Percentiles rank a stretch among this genome's conserved stretches.
These are phyloP conservation scores for Acanthochromis polyacanthus DNA, from an alignment of 2,113 vertebrate species.

Conservation along the genomic window DNA sequence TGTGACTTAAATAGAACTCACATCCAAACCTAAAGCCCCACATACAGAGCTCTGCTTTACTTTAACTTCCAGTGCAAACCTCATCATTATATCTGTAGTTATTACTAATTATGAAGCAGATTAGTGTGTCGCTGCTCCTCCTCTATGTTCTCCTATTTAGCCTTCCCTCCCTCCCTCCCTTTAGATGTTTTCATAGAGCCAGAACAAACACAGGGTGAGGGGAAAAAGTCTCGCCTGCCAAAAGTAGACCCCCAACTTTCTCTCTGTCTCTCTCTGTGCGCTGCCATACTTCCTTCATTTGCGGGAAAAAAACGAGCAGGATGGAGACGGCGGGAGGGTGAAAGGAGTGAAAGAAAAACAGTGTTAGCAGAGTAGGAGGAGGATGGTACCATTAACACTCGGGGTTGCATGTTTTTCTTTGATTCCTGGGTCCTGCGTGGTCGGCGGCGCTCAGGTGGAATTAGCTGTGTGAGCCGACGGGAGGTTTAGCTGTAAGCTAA, in stretches of 20 bases:
- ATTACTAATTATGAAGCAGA: slow-evolving; percentile 66
- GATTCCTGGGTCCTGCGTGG: slow-evolving; percentile 38
- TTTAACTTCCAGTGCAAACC: slow-evolving; percentile 4
- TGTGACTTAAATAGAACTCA: not conserved
- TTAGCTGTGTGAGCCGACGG: slow-evolving; percentile 48
- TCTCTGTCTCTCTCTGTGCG: slow-evolving; percentile 24
- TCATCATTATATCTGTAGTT: slow-evolving; percentile 63
- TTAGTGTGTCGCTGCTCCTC: slow-evolving; percentile 40
- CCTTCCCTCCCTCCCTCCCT: slow-evolving; percentile 45
- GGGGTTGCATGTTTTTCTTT: slow-evolving; percentile 60
- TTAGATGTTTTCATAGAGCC: slow-evolving; percentile 86
- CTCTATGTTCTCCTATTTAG: slow-evolving; percentile 66
- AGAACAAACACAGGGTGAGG: slow-evolving; percentile 82
- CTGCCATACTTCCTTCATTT: slow-evolving; percentile 51
- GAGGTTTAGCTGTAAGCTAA: slow-evolving; percentile 47
- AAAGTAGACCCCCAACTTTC: slow-evolving; percentile 67
- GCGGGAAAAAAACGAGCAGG: slow-evolving; percentile 18
- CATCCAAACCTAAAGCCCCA: not conserved
- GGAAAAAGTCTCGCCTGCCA: slow-evolving; percentile 72
- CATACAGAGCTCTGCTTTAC: not conserved
- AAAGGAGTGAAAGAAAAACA: slow-evolving; percentile 74
- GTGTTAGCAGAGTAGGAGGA: slow-evolving; percentile 58
- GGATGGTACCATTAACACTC: slow-evolving; percentile 68
- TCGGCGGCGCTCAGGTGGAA: slow-evolving; percentile 57
- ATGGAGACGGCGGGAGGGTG: slow-evolving; percentile 42